Percentiles rank a stretch among this genome's conserved stretches.
These are phyloP conservation scores for Drosophila bunnanda DNA, from an alignment of 2,888 invertebrate species.

Conservation along the genomic window DNA sequence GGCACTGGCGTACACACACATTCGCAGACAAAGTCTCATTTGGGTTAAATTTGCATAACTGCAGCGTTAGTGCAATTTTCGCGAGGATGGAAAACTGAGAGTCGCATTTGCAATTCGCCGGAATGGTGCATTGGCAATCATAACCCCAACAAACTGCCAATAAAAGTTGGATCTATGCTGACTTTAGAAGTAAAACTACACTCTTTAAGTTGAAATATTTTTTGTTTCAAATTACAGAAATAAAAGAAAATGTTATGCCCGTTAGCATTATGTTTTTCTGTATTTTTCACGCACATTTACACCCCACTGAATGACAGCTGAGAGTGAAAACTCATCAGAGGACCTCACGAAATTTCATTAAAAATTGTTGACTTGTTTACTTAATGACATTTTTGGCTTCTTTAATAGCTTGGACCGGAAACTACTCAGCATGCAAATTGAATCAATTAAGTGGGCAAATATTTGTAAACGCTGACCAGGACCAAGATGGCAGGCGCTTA, in stretches of 20 bases:
- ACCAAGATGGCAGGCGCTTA: conserved; percentile 22
- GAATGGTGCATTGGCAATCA: conserved; percentile 13
- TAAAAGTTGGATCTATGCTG: conserved; percentile 5
- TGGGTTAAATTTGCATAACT: conserved; percentile 62
- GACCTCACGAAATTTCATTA: conserved; percentile 18
- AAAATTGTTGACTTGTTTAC: conserved; percentile 23
- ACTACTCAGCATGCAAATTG: conserved; percentile 27
- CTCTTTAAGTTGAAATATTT: background rate
- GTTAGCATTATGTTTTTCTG: background rate
- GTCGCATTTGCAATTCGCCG: conserved; percentile 54
- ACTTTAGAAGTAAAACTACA: background rate
- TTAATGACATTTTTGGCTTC: conserved; percentile 1
- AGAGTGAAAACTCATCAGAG: conserved; percentile 6
- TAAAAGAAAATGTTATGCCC: conserved; percentile 6
- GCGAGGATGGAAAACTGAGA: conserved; percentile 46
- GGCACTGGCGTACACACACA: background rate
- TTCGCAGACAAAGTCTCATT: conserved; percentile 32
- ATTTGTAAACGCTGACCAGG: conserved; percentile 20
- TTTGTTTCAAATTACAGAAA: background rate
- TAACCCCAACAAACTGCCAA: conserved; percentile 11
- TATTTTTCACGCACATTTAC: background rate
- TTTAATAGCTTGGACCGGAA: conserved; percentile 4
- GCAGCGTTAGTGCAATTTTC: conserved; percentile 44
- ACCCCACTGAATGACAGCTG: background rate
- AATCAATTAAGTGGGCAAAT: conserved; percentile 19